Percentiles rank a stretch among this genome's conserved stretches.
Evolutionary conservation across 2,797 vertebrate genomes (phyloP).

Genomic region (Cetoscarus ocellatus): DNA sequence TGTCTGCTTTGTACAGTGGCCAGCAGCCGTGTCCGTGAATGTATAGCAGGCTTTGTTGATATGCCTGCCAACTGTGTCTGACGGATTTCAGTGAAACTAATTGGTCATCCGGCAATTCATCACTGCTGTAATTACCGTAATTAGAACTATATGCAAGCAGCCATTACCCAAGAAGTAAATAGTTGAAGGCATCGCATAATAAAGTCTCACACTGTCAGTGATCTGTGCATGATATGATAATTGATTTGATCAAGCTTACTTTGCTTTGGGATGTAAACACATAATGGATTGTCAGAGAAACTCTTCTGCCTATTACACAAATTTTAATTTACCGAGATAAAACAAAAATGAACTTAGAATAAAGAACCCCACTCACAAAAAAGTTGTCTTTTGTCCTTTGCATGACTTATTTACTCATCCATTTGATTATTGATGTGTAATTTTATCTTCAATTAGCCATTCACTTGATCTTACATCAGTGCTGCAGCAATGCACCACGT

Average conservation of each 20-base stretch:
- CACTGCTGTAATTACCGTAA: slow-evolving; percentile 20
- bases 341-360: background rate
- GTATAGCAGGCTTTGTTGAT: slow-evolving; percentile 4
- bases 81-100: slow-evolving; percentile 17
- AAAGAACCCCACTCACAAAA: too few species aligned
- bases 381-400: too few species aligned
- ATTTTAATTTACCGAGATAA: background rate
- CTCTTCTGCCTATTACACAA: background rate
- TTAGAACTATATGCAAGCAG: slow-evolving; percentile 18
- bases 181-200: background rate
- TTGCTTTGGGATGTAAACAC: slow-evolving; percentile 12
- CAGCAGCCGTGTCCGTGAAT: slow-evolving; percentile 5
- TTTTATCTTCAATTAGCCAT: too few species aligned
- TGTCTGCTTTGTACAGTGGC: slow-evolving; percentile 1
- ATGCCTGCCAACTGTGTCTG: slow-evolving; percentile 16
- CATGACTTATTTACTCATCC: too few species aligned
- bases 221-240: slow-evolving; percentile 2
- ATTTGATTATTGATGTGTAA: too few species aligned
- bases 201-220: background rate
- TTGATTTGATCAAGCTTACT: slow-evolving; percentile 6
- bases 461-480: too few species aligned
- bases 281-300: background rate
- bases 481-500: too few species aligned
- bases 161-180: slow-evolving; percentile 18
- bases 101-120: slow-evolving; percentile 16